Base-by-base conservation (phyloP, 1,140 invertebrate species). In the Plutomurus gul region DNA sequence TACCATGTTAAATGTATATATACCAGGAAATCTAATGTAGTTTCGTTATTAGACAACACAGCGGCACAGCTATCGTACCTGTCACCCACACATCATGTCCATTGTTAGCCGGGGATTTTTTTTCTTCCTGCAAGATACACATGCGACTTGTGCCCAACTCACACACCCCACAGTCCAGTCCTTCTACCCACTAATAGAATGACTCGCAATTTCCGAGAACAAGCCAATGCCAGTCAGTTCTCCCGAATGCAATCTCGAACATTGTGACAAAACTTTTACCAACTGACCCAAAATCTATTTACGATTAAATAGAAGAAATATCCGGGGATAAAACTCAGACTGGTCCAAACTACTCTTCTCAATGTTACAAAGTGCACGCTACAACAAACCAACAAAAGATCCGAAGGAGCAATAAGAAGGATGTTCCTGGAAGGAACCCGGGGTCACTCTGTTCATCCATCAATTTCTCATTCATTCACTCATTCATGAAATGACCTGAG, bases 391-490 rank as follows among this genome's bases (percentile, higher is more conserved):
- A 33, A 65, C 56, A 65, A 65, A 65, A 65, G 56, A 65, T 13
- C 18, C 13, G 27, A 36, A n/a, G 37, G 16, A 47, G 37, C 39
- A 40, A 47, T 25, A 73, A 73, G 71, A 73, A 40, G 37, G 71
- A 73, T 73, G 71, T 73, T 73, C 71, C 71, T 73, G 37, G 71
- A 40, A 73, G 43, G n/a, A 40, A 51, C 43, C 30, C 36, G 73
- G 40, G 40, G 73, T 33, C 47, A 51, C 43, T 37, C 13, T 43
- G 30, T 75, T 51, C 73, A 75, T 75, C 73, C 73, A 75, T 75
- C 73, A 75, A 46, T 49, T 75, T 49, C 47, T 49, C 43, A 72
- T 72, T 72, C 70, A 72, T 72, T 72, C 70, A 72, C 36, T 72
- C 70, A 43, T 72, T 40, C 36, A 72, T 72, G 70, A 72, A 72